These are phyloP conservation scores for Gobius niger DNA, from an alignment of 2,113 vertebrate genomes.

Conservation along the genomic window DNA sequence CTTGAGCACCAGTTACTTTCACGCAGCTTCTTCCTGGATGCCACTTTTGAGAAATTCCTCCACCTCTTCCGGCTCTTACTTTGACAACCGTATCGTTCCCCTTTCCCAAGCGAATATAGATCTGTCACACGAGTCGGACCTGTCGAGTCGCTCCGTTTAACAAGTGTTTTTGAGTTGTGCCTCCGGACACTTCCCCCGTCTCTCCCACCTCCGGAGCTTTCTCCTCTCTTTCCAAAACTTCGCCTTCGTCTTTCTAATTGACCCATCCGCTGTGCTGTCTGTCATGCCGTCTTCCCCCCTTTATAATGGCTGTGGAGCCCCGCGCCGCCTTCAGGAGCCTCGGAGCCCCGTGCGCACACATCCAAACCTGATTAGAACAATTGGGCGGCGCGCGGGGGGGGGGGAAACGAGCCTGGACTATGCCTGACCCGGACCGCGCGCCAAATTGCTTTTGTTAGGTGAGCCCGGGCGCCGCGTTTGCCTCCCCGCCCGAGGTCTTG, in stretches of 20 bases:
- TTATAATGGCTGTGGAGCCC: not conserved
- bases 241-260: not conserved
- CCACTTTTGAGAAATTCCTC: not conserved
- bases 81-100: not conserved
- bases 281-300: not conserved
- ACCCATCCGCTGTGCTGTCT: not conserved
- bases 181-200: not conserved
- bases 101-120: not conserved
- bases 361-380: constrained; percentile 4
- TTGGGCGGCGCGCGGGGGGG: not conserved
- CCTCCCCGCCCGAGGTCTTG: not conserved
- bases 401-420: not conserved
- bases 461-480: not conserved
- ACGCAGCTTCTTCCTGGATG: not conserved
- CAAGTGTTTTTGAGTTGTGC: not conserved
- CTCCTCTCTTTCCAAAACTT: not conserved
- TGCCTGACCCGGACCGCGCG: not conserved
- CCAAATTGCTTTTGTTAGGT: not conserved
- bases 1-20: not conserved
- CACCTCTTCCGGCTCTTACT: not conserved
- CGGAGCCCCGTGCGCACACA: not conserved
- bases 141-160: not conserved
- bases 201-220: not conserved
- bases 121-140: not conserved
- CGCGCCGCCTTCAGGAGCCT: not conserved